Evolutionary conservation across 2,113 vertebrate species (phyloP), one percentile per base, ranked within the genome.

Genomic region (Platysteira castanea): DNA sequence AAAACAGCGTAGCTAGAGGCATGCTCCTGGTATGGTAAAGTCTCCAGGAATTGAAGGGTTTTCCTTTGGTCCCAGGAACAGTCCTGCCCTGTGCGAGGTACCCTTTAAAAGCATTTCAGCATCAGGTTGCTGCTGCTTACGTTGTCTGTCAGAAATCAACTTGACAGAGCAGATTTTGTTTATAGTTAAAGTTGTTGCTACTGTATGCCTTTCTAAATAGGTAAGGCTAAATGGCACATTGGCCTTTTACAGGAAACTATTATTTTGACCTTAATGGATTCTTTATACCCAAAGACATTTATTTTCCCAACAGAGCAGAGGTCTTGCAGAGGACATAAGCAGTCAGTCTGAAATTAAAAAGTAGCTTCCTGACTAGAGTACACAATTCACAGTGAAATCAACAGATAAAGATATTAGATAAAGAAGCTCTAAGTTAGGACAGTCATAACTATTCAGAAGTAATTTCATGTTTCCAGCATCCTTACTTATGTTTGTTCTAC

Each of bases 291-390:
- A 1, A 17, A 82, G 94, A 49, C n/a, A 59, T 73, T 84, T 85
- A 30, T 54, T 91, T 81, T 27, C 69, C 30, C 35, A 74, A 8
- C 28, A 74, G 87, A 87, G 9, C 52, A 77, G 70, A 86, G 67
- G 49, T 91, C 95, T 93, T 64, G 28, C 63, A 90, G 82, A 87
- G 52, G 85, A 50, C 10, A 1, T 31, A 42, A 71, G n/a, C 39
- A 83, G 53, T 75, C 49, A 80, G 39, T 75, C 61, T 89, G 88
- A 77, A 93, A 91, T 94, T 64, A 89, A 90, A 90, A 93, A 60
- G 39, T 64, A 50, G 23, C 65, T 87, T 91, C 63, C 56, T 90
- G 85, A 69, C 35, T 42, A 81, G 39, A 67, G 49, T 15, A 19
- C 33, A n/a, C 39, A 61, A 47, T 81, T 84, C 71, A 70, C 73